These are phyloP conservation scores for Sylvia atricapilla DNA, from an alignment of 2,113 vertebrate species.

Conservation along the genomic window DNA sequence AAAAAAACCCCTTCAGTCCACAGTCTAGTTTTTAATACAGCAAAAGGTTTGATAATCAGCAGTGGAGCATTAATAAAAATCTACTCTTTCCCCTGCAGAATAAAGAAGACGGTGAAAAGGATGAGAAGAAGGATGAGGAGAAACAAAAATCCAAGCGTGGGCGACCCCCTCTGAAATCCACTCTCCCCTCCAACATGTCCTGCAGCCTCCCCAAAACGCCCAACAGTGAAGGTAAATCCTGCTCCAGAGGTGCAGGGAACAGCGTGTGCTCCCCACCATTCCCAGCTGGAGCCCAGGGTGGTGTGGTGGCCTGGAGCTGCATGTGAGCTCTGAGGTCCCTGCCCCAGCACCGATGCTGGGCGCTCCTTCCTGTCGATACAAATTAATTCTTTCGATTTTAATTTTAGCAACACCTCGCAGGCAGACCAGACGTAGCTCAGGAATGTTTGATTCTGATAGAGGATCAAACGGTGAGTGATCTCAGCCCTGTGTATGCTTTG, in stretches of 20 bases:
- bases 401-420: constrained; percentile 74
- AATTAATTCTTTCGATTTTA: constrained; percentile 30
- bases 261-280: constrained; percentile 66
- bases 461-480: constrained; percentile 73
- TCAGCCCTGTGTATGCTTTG: not conserved
- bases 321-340: not conserved
- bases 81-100: constrained; percentile 68
- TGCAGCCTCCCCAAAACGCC: constrained; percentile 81
- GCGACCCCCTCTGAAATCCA: constrained; percentile 87
- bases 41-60: not conserved
- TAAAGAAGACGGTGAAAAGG: constrained; percentile 88
- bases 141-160: constrained; percentile 86
- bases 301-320: not conserved
- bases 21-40: not conserved
- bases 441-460: constrained; percentile 82
- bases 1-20: too few species aligned
- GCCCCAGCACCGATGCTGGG: not conserved
- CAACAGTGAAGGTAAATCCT: constrained; percentile 79
- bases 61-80: not conserved
- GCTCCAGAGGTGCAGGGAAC: constrained; percentile 65
- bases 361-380: not conserved
- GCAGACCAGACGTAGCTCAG: constrained; percentile 78
- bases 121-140: constrained; percentile 84
- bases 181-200: constrained; percentile 74
- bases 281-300: constrained; percentile 74